Base-by-base conservation (phyloP, 2,888 invertebrate genomes). In the Lithosia quadra region DNA sequence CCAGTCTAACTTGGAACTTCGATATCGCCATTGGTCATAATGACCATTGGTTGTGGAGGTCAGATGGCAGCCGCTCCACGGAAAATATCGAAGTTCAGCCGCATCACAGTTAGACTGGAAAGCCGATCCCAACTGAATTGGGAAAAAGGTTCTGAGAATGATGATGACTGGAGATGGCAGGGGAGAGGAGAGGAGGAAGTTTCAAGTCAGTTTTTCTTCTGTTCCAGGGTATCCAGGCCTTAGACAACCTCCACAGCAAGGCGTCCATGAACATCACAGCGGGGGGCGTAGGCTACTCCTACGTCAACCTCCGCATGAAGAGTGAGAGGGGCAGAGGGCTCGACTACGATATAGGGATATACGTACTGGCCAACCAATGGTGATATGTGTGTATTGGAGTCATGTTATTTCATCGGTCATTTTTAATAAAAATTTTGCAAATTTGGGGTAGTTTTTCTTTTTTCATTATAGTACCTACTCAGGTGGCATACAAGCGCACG, bases 151-250 rank as follows among this genome's bases (percentile, higher is more conserved):
- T n/a, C n/a, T n/a, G n/a, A n/a, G n/a, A n/a, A n/a, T n/a, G n/a
- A n/a, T n/a, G n/a, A n/a, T n/a, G n/a, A n/a, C n/a, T n/a, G n/a
- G n/a, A n/a, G n/a, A n/a, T n/a, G n/a, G n/a, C n/a, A n/a, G n/a
- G n/a, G n/a, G n/a, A n/a, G n/a, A n/a, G n/a, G n/a, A n/a, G n/a
- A n/a, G n/a, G n/a, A n/a, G n/a, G n/a, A n/a, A n/a, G 18, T 1
- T 49, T 49, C n/a, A 2, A 34, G 59, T 7, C 0, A 1, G 4
- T 15, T 34, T 60, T 15, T 49, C 60, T 33, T 53, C 5, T 39
- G 18, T 82, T 88, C 59, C 90, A 94, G 94, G 94, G 92, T 18
- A 93, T 94, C 71, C 93, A 93, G 80, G 92, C 90, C 0, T 60
- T 94, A 15, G 94, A 94, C 82, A 86, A 75, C 1, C 58, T 86